phyloP scores from a whole-genome alignment of 2,113 vertebrate genomes.

The Bambusicola thoracicus region DNA sequence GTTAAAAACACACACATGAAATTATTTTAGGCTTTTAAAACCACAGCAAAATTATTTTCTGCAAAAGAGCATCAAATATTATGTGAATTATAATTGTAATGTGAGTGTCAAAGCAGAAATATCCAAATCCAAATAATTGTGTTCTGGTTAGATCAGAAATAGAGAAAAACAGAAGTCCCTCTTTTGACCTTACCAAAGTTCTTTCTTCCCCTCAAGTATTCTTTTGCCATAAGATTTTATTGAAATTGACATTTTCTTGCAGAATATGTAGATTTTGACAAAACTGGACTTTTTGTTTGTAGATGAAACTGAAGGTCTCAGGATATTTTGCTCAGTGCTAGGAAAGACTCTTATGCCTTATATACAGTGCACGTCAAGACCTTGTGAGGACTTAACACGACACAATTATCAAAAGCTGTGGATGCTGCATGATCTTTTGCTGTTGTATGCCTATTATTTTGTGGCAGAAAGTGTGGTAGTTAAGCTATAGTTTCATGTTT shows the following conservation, averaged over 20 bases:
- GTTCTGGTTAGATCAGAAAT: background rate
- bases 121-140: background rate
- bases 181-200: background rate
- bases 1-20: background rate
- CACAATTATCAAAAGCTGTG: background rate
- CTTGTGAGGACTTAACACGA: background rate
- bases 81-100: background rate
- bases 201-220: background rate
- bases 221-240: background rate
- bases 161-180: background rate
- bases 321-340: background rate
- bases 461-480: background rate
- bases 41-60: background rate
- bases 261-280: background rate
- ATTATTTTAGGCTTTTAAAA: background rate
- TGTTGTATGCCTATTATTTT: background rate
- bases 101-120: background rate
- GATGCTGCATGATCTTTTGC: background rate
- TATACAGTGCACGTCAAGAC: rapidly evolving
- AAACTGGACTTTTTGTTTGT: background rate
- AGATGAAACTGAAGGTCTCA: background rate
- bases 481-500: background rate
- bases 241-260: background rate
- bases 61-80: background rate
- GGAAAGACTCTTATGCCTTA: background rate